These are phyloP conservation scores for Pelecanus crispus DNA, from an alignment of 2,113 vertebrate genomes.

Conservation along the genomic window DNA sequence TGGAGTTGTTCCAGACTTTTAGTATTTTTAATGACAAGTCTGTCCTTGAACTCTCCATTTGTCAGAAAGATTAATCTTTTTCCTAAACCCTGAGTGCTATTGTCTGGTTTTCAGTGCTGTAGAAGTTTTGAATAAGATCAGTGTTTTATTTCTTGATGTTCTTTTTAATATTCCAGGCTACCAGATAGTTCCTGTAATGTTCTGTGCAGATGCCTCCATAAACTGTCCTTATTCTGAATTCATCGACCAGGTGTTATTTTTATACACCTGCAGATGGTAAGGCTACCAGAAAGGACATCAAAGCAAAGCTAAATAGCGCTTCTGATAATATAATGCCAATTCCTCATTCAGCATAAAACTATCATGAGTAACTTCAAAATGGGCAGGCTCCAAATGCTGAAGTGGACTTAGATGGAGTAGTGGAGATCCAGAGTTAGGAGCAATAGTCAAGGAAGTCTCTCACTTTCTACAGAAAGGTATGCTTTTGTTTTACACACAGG, in stretches of 20 bases:
- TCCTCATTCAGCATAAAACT: neutral
- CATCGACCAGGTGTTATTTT: slow-evolving; percentile 14
- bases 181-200: neutral
- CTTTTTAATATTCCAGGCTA: neutral
- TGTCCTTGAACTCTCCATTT: neutral
- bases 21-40: neutral
- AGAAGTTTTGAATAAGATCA: neutral
- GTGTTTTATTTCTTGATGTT: neutral
- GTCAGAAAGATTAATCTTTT: neutral
- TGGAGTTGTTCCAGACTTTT: neutral
- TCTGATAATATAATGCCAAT: neutral
- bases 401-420: neutral
- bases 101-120: neutral
- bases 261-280: slow-evolving; percentile 30
- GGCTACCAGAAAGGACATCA: neutral
- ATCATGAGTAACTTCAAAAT: neutral
- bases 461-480: neutral
- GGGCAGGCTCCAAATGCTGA: neutral
- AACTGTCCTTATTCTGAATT: neutral
- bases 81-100: neutral
- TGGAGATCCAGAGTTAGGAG: neutral
- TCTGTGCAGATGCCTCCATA: neutral
- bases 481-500: neutral
- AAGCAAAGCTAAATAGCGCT: neutral
- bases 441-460: neutral